Evolutionary conservation across 2,797 vertebrate genomes (phyloP).

Genomic region (Muscicapa comitata): DNA sequence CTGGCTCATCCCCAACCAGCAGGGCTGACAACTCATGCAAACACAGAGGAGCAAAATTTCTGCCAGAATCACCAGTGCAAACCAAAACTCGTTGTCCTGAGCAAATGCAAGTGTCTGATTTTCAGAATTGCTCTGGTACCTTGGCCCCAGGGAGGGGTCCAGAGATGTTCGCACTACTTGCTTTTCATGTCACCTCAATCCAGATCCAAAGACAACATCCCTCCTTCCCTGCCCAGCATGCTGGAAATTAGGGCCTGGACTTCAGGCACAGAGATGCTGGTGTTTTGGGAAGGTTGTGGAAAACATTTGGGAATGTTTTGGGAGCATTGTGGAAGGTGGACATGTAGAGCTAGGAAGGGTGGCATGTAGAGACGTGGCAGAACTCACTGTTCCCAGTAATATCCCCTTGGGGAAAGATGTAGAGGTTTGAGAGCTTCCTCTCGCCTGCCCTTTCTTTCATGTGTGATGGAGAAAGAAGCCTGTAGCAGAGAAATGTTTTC

Average conservation of each 20-base stretch:
- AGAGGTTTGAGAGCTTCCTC: neutral
- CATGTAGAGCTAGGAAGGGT: accelerated
- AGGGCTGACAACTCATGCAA: neutral
- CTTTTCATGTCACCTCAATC: neutral
- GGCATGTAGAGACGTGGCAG: accelerated
- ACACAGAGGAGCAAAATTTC: neutral
- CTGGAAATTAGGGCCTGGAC: neutral
- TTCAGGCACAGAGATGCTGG: neutral
- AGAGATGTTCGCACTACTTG: accelerated
- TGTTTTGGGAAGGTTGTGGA: neutral
- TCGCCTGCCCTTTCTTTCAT: neutral
- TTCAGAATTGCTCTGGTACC: neutral
- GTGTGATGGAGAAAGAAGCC: neutral
- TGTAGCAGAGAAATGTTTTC: neutral
- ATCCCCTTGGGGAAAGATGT: accelerated
- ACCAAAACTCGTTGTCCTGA: neutral
- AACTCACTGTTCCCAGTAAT: accelerated
- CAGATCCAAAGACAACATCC: neutral
- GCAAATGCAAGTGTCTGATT: neutral
- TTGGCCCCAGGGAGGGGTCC: neutral
- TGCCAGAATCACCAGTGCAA: neutral
- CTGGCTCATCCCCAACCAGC: neutral
- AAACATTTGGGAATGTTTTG: neutral
- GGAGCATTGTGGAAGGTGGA: neutral
- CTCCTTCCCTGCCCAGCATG: accelerated